Evolutionary conservation across 2,888 invertebrate genomes (phyloP).

Genomic region (Phaonia tiefii): DNA sequence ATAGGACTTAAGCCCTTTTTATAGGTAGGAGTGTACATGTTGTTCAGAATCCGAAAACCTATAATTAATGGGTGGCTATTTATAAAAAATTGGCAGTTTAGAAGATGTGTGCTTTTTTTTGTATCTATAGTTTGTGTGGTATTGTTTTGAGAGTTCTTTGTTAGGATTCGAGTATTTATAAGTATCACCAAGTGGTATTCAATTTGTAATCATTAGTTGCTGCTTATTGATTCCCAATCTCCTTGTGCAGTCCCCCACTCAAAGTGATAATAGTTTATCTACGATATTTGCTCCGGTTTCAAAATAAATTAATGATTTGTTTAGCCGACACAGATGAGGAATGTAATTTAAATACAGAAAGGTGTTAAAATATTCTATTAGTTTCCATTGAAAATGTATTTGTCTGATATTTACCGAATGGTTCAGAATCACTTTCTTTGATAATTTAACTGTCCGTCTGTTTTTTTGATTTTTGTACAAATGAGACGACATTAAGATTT

Average conservation of each 20-base stretch:
- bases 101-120: constrained; percentile 57
- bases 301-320: constrained; percentile 13
- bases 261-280: constrained; percentile 38
- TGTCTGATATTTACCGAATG: no score
- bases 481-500: no score
- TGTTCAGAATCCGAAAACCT: constrained; percentile 41
- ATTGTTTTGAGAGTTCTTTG: constrained; percentile 41
- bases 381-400: no score
- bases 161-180: constrained; percentile 28
- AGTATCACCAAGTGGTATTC: constrained; percentile 70
- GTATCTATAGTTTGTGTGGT: constrained; percentile 65
- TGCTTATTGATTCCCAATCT: constrained; percentile 40
- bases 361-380: no score
- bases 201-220: constrained; percentile 77
- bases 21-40: constrained; percentile 61
- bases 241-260: constrained; percentile 21
- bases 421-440: no score
- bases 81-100: constrained; percentile 78
- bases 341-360: background rate
- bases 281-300: constrained; percentile 20
- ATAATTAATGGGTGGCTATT: constrained; percentile 78
- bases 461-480: no score
- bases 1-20: constrained; percentile 58
- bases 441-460: no score
- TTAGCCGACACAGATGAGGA: background rate